Conservation (phyloP, 2,888 invertebrate genomes). For the Chrysolina haemoptera region DNA sequence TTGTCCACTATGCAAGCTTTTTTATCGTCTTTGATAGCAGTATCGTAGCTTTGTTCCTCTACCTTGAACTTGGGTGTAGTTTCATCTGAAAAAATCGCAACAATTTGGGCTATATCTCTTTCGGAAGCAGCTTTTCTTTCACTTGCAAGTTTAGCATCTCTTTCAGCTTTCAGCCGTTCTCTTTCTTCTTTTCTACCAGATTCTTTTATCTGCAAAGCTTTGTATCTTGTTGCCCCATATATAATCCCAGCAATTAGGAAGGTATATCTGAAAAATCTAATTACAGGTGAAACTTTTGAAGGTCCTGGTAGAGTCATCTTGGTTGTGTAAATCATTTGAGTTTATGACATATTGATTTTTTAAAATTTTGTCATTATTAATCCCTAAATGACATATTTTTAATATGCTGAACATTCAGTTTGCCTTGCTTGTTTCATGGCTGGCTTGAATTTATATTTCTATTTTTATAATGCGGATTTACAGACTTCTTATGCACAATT, state of each 20-base stretch:
- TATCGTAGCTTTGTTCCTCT: constrained; percentile 14
- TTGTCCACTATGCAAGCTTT: constrained; percentile 26
- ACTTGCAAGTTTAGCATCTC: constrained; percentile 25
- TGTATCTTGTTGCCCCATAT: constrained; percentile 43
- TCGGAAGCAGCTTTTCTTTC: constrained; percentile 37
- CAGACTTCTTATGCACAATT: no score
- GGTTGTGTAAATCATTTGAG: constrained; percentile 6
- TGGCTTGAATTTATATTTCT: not conserved
- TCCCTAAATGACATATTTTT: constrained; percentile 8
- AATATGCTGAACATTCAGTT: not conserved
- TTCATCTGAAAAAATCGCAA: constrained; percentile 34
- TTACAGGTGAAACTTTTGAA: constrained; percentile 36
- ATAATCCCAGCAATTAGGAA: constrained; percentile 45
- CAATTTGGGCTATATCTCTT: constrained; percentile 37
- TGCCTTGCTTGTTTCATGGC: not conserved
- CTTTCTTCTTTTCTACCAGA: constrained; percentile 31
- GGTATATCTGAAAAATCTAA: constrained; percentile 42
- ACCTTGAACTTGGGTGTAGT: constrained; percentile 27
- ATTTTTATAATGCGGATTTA: no score
- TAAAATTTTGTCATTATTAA: not conserved
- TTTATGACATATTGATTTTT: constrained; percentile 10
- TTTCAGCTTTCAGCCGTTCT: constrained; percentile 29
- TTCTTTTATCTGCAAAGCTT: constrained; percentile 30
- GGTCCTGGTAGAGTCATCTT: constrained; percentile 37
- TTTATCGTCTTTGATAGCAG: constrained; percentile 10